Evolutionary conservation across 2,888 invertebrate genomes (phyloP).

Genomic region (Podabrus alpinus): DNA sequence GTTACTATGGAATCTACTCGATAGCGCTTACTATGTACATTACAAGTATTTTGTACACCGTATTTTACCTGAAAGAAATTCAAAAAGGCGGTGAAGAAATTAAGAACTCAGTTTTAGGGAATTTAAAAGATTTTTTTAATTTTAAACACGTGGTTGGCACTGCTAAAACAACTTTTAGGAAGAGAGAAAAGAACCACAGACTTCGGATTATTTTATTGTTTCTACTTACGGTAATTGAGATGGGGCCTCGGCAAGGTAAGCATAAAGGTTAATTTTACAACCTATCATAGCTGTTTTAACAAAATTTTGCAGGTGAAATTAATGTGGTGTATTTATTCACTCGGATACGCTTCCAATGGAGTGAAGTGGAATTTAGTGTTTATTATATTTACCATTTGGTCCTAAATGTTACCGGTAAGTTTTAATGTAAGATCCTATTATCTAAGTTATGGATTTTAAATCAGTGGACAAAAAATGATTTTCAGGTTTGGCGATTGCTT

Average conservation of each 20-base stretch:
- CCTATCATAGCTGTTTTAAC: neutral
- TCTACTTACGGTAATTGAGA: neutral
- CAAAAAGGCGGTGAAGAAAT: neutral
- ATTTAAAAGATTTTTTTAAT: neutral
- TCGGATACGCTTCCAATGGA: neutral
- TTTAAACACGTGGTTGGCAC: neutral
- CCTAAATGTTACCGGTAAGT: constrained; percentile 53
- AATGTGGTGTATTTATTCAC: neutral
- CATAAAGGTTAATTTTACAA: no score
- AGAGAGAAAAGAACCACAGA: neutral
- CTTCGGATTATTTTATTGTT: neutral
- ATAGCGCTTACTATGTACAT: neutral
- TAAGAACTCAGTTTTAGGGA: neutral
- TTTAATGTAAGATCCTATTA: neutral
- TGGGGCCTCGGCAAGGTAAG: neutral
- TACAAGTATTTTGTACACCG: neutral
- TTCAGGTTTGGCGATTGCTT: constrained; percentile 39
- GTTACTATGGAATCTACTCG: neutral
- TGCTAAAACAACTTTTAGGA: neutral
- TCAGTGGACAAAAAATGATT: neutral
- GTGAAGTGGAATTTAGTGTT: neutral
- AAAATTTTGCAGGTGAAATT: neutral
- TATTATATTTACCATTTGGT: constrained; percentile 77
- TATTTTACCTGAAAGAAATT: neutral
- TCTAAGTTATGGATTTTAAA: neutral